Base-by-base conservation (phyloP, 2,888 invertebrate species). In the Toxonevra muliebris region DNA sequence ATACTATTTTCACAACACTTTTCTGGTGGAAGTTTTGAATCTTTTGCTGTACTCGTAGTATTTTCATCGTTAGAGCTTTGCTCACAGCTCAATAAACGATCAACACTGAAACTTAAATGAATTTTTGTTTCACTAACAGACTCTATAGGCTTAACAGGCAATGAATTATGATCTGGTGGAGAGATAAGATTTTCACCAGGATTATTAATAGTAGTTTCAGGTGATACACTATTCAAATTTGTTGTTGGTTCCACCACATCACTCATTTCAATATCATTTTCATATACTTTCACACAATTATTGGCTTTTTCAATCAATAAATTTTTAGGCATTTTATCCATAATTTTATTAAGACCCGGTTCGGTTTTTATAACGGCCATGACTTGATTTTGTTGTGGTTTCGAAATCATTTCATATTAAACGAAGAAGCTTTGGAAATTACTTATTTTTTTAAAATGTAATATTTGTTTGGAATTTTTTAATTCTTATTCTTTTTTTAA, bases 71-170 rank as follows among this genome's bases (percentile, higher is more conserved):
- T 19, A 58, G 19, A 52, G 41, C 48, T 65, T 67, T 76, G 71
- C 60, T 78, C 71, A 13, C 54, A 68, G 69, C 76, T 79, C 63
- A 84, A 71, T 41, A 84, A 73, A 54, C 84, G 81, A 76, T 84
- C 84, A 40, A 84, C 84, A 78, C 84, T 85, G 73, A 84, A 84
- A 75, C 82, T 84, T 10, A 84, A 76, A 73, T 82, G 80, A 69
- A 83, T 79, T 78, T 84, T 82, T 65, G 81, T 83, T 69, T 76
- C 76, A 69, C 66, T 69, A 15, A 41, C 55, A 42, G 63, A 65
- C 13, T 68, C 66, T 45, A 64, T 19, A 4, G 64, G 20, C 20
- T 15, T 30, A 13, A 17, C 10, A 52, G n/a, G 42, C 2, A 1
- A 17, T n/a, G 42, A 15, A 17, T 11, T 20, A 7, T 2, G 60